phyloP scores from a whole-genome alignment of 2,113 vertebrate genomes.

The Ibidorhyncha struthersii region DNA sequence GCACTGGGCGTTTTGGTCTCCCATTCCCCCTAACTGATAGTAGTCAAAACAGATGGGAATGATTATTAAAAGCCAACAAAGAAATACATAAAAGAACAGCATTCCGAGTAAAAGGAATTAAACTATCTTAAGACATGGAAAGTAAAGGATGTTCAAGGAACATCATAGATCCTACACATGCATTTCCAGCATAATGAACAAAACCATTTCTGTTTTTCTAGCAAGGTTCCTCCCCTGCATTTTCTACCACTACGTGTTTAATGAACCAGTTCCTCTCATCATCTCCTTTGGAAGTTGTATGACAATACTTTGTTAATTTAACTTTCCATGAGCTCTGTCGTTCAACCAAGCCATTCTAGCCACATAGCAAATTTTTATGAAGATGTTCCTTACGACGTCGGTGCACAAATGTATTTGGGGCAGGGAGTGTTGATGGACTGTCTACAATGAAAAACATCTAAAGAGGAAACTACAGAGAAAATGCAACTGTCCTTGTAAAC shows the following conservation, averaged over 20 bases:
- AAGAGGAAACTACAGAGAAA: not conserved
- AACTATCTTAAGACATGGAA: not conserved
- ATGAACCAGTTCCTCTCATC: not conserved
- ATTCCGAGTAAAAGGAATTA: fast-evolving
- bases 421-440: fast-evolving
- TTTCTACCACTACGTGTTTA: not conserved
- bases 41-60: not conserved
- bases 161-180: fast-evolving
- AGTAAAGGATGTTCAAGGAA: not conserved
- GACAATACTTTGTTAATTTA: not conserved
- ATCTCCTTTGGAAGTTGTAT: not conserved
- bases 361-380: fast-evolving
- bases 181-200: not conserved
- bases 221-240: not conserved
- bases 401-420: fast-evolving
- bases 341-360: not conserved
- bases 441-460: not conserved
- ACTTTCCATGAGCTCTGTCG: not conserved
- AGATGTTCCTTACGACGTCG: not conserved
- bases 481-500: not conserved
- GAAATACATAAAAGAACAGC: not conserved
- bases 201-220: fast-evolving
- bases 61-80: not conserved
- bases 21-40: not conserved
- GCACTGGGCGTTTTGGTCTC: not conserved